Base-by-base conservation (phyloP, 2,797 vertebrate genomes). In the Xiphophorus birchmanni region DNA sequence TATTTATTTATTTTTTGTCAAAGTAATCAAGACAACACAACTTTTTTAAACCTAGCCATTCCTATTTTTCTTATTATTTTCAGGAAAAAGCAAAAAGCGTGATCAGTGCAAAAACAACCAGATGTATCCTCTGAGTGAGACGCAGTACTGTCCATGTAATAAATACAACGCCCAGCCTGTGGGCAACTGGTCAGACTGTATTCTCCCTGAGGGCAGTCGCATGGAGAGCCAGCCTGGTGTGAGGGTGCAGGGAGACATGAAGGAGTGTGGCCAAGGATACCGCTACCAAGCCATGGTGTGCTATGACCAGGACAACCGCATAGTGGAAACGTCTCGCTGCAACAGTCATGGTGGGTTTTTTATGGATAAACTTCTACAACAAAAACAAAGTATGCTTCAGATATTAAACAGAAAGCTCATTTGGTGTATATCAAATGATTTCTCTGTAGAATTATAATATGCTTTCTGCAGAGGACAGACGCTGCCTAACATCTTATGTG, bases 161-260 rank as follows among this genome's bases (percentile, higher is more conserved):
- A 99, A 99, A 84, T 98, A 99, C 92, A 98, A 96, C 0, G 97
- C 98, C 17, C 98, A 99, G 91, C 97, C 98, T 0, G 97, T 99
- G 86, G 98, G 98, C 8, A 98, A 99, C 86, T 99, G 98, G 97
- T 99, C 98, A 0, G 98, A 99, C 93, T 99, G 98, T 71, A 95
- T 99, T 80, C 93, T 99, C 13, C 97, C 97, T 0, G 98, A 99
- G 78, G 93, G 94, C 0, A 97, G 97, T 1, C 97, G 97, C 75
- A 76, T 94, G 74, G 98, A 99, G 83, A 94, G 93, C 0, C 86
- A 97, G 10, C 90, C 97, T 90, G 97, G 97, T 73, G 95, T 97
- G 97, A 99, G 97, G 88, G 95, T 96, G 0, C 97, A 97, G 91
- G 98, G 97, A 32, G 98, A 99, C 42, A 84, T 96, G 86, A 99